phyloP scores from a whole-genome alignment of 2,888 invertebrate species.

The Julus scanicus region DNA sequence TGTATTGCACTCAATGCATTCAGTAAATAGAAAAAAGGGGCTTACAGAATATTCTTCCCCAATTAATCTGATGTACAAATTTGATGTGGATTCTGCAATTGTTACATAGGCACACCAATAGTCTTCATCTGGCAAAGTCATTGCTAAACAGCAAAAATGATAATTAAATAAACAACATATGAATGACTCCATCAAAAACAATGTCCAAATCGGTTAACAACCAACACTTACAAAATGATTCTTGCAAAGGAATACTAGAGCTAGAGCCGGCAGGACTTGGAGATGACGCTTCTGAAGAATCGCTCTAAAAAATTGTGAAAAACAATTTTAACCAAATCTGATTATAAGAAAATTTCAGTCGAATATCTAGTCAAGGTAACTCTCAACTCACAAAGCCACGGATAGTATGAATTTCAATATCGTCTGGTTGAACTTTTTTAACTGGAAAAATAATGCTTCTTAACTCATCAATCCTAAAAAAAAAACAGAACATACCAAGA shows the following conservation, averaged over 20 bases:
- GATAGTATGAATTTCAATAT: neutral
- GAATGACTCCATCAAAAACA: neutral
- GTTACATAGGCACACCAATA: constrained; percentile 75
- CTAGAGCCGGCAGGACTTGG: neutral
- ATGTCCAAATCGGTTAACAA: constrained; percentile 60
- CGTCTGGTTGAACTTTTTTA: neutral
- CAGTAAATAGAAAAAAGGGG: neutral
- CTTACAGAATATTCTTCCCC: constrained; percentile 70
- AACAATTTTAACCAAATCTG: neutral
- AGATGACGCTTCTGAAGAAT: constrained; percentile 32
- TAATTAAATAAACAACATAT: neutral
- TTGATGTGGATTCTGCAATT: constrained; percentile 72
- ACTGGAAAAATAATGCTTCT: constrained; percentile 7
- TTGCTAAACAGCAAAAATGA: neutral
- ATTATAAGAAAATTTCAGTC: neutral
- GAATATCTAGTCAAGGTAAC: neutral
- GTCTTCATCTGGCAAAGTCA: constrained; percentile 66
- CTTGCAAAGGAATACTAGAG: neutral
- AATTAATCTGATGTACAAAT: constrained; percentile 76
- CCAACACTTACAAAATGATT: neutral
- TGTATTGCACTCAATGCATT: neutral
- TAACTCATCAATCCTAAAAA: constrained; percentile 39
- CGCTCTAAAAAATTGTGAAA: neutral
- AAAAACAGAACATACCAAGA: neutral
- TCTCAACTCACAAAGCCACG: constrained; percentile 35